phyloP scores from a whole-genome alignment of 2,797 vertebrate genomes.

The Rhinogobio ventralis region DNA sequence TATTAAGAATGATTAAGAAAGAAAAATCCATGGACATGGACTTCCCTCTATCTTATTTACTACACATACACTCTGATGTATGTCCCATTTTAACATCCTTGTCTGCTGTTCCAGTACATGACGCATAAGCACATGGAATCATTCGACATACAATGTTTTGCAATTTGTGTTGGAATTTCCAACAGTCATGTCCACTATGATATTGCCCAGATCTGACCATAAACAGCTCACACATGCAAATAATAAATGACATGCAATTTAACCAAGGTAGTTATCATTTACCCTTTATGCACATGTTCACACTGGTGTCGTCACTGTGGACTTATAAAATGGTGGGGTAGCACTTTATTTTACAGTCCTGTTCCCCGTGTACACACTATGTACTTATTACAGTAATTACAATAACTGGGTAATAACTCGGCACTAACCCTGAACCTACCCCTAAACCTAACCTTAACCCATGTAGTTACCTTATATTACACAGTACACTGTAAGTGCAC shows the following conservation, averaged over 20 bases:
- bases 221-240: neutral
- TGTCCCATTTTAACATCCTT: neutral
- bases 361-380: too few species aligned
- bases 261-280: neutral
- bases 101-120: neutral
- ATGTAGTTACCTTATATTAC: too few species aligned
- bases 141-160: slow-evolving; percentile 2
- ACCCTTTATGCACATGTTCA: neutral
- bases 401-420: too few species aligned
- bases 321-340: neutral
- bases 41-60: neutral
- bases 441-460: too few species aligned
- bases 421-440: too few species aligned
- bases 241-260: neutral
- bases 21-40: neutral
- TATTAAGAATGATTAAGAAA: neutral
- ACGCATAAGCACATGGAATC: neutral
- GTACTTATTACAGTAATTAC: too few species aligned
- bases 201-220: neutral
- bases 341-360: too few species aligned
- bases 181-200: neutral
- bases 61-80: neutral
- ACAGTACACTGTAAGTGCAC: too few species aligned
- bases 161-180: neutral
- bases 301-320: neutral